Conservation (phyloP, 2,113 vertebrate species). For the Phrynosoma platyrhinos region DNA sequence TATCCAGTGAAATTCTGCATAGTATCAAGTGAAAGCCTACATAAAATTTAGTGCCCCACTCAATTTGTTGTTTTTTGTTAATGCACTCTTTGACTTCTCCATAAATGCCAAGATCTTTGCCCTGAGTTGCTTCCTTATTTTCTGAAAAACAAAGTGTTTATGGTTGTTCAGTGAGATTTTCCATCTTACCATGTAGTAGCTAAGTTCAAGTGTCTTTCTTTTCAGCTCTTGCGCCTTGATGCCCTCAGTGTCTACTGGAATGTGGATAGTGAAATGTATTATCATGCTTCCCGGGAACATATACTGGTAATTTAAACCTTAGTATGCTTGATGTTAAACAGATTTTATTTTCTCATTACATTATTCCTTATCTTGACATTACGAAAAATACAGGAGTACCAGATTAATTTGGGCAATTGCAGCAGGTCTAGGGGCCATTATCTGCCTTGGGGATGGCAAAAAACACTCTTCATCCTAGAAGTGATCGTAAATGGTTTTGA, state of each 20-base stretch:
- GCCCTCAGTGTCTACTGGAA: conserved; percentile 96
- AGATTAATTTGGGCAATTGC: too few species aligned
- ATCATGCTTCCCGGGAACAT: conserved; percentile 81
- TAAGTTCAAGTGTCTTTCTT: background rate
- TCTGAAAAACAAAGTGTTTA: conserved; percentile 4
- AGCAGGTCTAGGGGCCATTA: too few species aligned
- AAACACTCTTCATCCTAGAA: too few species aligned
- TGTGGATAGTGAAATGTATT: conserved; percentile 85
- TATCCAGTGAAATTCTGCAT: background rate
- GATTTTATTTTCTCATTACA: background rate
- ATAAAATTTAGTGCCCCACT: too few species aligned
- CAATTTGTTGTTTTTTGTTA: background rate
- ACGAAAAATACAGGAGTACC: too few species aligned
- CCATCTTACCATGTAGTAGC: background rate
- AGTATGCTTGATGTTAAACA: background rate
- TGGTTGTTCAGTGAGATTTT: background rate
- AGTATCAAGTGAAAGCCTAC: too few species aligned
- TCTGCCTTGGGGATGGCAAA: too few species aligned
- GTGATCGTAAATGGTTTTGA: too few species aligned
- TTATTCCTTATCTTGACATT: too few species aligned
- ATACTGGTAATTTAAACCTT: conserved; percentile 85
- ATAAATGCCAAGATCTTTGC: background rate
- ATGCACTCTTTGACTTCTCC: too few species aligned
- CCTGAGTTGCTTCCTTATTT: background rate
- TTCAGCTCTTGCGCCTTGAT: conserved; percentile 89